These are phyloP conservation scores for Pelmatolapia mariae DNA, from an alignment of 2,113 vertebrate species.

Conservation along the genomic window DNA sequence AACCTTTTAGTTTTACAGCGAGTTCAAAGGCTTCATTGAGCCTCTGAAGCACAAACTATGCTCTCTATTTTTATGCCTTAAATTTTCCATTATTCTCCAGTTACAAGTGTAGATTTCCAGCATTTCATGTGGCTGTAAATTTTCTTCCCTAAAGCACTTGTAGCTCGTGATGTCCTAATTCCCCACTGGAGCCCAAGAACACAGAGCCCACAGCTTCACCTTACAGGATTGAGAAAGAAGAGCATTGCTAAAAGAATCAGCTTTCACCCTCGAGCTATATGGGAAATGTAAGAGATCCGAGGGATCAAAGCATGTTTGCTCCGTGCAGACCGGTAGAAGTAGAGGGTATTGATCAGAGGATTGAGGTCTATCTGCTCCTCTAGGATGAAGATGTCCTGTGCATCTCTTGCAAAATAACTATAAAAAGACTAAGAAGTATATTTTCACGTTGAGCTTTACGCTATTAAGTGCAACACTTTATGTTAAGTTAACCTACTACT, in stretches of 20 bases:
- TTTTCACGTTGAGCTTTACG: not conserved
- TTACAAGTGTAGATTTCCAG: not conserved
- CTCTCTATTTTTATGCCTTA: not conserved
- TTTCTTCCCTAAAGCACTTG: not conserved
- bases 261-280: conserved; percentile 23
- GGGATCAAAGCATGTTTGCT: conserved; percentile 45
- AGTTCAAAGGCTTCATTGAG: not conserved
- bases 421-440: not conserved
- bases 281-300: conserved; percentile 42
- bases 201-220: conserved; percentile 7
- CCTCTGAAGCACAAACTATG: not conserved
- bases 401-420: not conserved
- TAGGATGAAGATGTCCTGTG: not conserved
- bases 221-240: conserved; percentile 3
- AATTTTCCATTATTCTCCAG: not conserved
- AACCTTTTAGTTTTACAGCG: not conserved
- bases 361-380: conserved; percentile 6
- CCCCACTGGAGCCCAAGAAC: not conserved
- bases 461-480: not conserved
- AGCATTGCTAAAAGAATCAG: conserved; percentile 26
- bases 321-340: conserved; percentile 4
- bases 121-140: not conserved
- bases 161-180: not conserved
- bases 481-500: not conserved
- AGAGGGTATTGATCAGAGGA: conserved; percentile 29